Percentiles rank a stretch among this genome's conserved stretches.
phyloP scores from a whole-genome alignment of 2,113 vertebrate genomes.

The Capra hircus region DNA sequence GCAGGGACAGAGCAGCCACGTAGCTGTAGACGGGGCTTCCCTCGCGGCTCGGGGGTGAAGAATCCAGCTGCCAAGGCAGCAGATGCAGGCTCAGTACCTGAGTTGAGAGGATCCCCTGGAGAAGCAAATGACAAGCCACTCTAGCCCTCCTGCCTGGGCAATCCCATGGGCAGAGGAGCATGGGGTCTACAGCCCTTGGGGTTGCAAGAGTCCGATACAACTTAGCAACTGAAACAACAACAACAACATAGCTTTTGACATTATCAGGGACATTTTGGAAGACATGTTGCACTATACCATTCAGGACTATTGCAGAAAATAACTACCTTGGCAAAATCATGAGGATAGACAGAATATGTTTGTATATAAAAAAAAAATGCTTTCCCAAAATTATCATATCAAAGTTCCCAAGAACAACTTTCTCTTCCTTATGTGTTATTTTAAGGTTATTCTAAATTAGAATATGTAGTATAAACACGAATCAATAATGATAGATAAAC shows the following conservation, averaged over 20 bases:
- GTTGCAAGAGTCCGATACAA: fast-evolving
- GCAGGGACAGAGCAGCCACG: neutral
- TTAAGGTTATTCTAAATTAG: neutral
- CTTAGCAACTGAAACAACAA: neutral
- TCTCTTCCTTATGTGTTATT: neutral
- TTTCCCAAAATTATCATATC: neutral
- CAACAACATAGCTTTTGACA: neutral
- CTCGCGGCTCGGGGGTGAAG: neutral
- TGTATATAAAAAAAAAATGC: neutral
- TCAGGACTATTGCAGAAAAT: neutral
- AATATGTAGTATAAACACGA: neutral
- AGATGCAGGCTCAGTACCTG: fast-evolving
- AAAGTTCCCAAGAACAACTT: neutral
- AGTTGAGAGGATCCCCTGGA: neutral
- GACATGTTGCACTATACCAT: neutral
- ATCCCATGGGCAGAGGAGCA: neutral
- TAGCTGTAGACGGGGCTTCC: neutral
- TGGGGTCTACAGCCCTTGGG: neutral
- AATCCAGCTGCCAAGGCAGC: neutral
- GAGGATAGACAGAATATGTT: neutral
- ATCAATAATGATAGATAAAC: neutral
- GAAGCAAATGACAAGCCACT: neutral
- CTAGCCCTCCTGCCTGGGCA: neutral
- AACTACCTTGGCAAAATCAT: neutral
- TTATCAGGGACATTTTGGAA: neutral